A percentile compares a stretch with the other conserved stretches of the same genome.
Conservation (phyloP, 2,113 vertebrate genomes). For the Psilopsiagon aurifrons region DNA sequence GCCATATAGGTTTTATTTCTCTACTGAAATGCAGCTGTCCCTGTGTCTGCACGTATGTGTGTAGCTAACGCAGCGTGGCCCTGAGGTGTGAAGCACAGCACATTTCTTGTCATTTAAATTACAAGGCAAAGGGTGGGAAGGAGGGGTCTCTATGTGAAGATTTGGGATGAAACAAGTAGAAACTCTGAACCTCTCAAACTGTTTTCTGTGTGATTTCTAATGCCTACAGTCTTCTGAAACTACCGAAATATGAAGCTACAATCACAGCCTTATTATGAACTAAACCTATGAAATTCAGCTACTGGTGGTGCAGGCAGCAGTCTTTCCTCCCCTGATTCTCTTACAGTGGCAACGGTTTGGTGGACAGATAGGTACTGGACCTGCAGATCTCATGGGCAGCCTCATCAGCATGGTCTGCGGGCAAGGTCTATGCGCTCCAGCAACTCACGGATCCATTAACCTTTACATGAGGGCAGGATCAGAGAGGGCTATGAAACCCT, state of each 20-base stretch:
- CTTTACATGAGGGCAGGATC: neutral
- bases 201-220: slow-evolving; percentile 27
- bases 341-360: neutral
- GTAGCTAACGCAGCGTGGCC: neutral
- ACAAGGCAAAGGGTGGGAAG: neutral
- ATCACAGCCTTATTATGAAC: neutral
- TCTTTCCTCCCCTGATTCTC: neutral
- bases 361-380: neutral
- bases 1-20: neutral
- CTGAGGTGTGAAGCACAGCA: neutral
- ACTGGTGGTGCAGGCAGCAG: neutral
- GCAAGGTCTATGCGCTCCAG: neutral
- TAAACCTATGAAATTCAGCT: neutral
- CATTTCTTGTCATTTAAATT: neutral
- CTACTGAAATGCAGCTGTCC: neutral
- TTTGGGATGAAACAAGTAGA: neutral
- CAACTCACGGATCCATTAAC: neutral
- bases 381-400: rapidly evolving
- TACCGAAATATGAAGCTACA: neutral
- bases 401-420: neutral
- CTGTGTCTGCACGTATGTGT: neutral
- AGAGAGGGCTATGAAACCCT: neutral
- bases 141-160: neutral
- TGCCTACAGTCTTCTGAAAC: neutral
- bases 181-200: neutral